Conservation (phyloP, 1,140 invertebrate genomes). For the Zaprionus africanus region DNA sequence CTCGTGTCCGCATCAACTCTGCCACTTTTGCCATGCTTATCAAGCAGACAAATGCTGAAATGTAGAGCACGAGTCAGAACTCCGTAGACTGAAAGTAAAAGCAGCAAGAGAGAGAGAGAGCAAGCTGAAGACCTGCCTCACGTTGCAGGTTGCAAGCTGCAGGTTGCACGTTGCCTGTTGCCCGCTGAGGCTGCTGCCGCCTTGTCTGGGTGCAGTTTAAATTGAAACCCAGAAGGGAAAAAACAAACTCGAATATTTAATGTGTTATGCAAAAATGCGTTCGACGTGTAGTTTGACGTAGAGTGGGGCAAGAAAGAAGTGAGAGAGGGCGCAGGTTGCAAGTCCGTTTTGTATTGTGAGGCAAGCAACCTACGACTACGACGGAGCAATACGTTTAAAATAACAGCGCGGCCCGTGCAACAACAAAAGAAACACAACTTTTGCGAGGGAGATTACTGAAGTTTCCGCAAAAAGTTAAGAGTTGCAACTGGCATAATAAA, state of each 20-base stretch:
- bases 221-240: conserved; percentile 73
- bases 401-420: conserved; percentile 67
- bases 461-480: conserved; percentile 13
- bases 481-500: background rate
- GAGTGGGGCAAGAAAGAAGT: too few species aligned
- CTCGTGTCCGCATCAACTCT: background rate
- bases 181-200: conserved; percentile 44
- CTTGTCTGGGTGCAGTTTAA: conserved; percentile 68
- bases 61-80: conserved; percentile 53
- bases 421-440: conserved; percentile 43
- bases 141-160: background rate
- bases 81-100: conserved; percentile 65
- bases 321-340: background rate
- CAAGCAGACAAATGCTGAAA: conserved; percentile 73
- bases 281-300: conserved; percentile 35
- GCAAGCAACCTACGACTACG: conserved; percentile 2
- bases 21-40: conserved; percentile 1
- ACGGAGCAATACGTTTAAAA: conserved; percentile 75
- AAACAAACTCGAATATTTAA: conserved; percentile 80
- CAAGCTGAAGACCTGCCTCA: conserved; percentile 54
- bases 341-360: background rate
- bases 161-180: conserved; percentile 39
- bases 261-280: conserved; percentile 81
- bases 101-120: conserved; percentile 29
- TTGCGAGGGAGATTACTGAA: conserved; percentile 24